Percentiles rank a stretch among this genome's conserved stretches.
Conservation (phyloP, 1,140 invertebrate genomes). For the Archivesica marissinica region DNA sequence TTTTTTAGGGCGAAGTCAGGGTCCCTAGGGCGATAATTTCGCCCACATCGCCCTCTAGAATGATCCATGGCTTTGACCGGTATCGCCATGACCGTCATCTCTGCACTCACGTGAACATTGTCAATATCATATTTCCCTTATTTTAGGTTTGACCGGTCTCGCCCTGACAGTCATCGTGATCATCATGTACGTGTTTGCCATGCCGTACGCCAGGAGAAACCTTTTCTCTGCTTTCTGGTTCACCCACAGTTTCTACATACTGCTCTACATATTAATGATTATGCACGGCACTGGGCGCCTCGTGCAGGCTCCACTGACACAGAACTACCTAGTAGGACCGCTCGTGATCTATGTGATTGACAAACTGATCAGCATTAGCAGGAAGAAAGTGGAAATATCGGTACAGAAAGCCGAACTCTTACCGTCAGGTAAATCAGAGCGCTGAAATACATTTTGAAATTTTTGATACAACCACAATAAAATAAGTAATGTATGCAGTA, state of each 20-base stretch:
- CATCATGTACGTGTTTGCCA: slow-evolving; percentile 98
- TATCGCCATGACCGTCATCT: no score
- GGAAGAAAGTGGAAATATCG: slow-evolving; percentile 91
- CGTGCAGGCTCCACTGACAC: slow-evolving; percentile 91
- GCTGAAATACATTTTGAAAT: no score
- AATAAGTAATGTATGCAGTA: no score
- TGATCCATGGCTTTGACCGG: no score
- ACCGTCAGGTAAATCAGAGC: slow-evolving; percentile 94
- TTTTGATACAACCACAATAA: no score
- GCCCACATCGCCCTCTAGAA: no score
- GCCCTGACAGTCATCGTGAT: slow-evolving; percentile 96
- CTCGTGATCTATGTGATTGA: slow-evolving; percentile 95
- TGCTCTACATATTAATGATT: slow-evolving; percentile 94
- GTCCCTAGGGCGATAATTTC: no score
- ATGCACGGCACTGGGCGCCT: slow-evolving; percentile 94
- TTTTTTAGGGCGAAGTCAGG: no score
- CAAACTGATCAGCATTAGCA: slow-evolving; percentile 92
- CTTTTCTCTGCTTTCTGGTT: slow-evolving; percentile 91
- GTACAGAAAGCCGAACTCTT: slow-evolving; percentile 98
- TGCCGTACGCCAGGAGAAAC: slow-evolving; percentile 96
- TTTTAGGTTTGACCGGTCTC: slow-evolving; percentile 95
- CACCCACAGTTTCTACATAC: slow-evolving; percentile 95
- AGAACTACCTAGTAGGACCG: slow-evolving; percentile 97
- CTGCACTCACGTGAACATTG: no score
- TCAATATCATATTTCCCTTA: no score